A percentile compares a stretch with the other conserved stretches of the same genome.
Evolutionary conservation across 2,888 invertebrate genomes (phyloP).

Genomic region (Andrena minutula): DNA sequence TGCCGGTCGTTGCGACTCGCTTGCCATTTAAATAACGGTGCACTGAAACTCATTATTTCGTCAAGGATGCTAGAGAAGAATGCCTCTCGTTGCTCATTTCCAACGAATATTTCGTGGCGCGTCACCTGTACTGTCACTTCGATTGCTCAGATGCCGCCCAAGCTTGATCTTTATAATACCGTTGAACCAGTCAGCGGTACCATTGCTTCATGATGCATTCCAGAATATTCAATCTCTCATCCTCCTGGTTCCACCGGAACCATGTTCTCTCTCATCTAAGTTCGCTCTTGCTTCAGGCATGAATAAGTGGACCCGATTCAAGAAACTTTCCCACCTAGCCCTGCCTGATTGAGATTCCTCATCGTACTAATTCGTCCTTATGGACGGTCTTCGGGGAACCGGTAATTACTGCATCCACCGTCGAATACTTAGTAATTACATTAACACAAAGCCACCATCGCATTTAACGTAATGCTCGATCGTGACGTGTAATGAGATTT

Average conservation of each 20-base stretch:
- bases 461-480: background rate
- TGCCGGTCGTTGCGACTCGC: constrained; percentile 8
- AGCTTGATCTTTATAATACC: constrained; percentile 27
- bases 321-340: constrained; percentile 69
- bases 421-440: constrained; percentile 55
- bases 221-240: constrained; percentile 32
- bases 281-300: constrained; percentile 64
- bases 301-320: constrained; percentile 75
- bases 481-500: background rate
- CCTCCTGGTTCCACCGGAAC: constrained; percentile 6
- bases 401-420: constrained; percentile 49
- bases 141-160: background rate
- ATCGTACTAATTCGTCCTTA: constrained; percentile 58
- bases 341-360: constrained; percentile 69
- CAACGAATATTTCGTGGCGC: background rate
- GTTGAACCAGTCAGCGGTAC: constrained; percentile 8
- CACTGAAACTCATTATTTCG: constrained; percentile 42
- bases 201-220: constrained; percentile 42
- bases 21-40: constrained; percentile 29
- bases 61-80: constrained; percentile 12
- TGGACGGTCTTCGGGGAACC: constrained; percentile 49
- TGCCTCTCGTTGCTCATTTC: background rate
- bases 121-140: background rate
- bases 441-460: constrained; percentile 32
- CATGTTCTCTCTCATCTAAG: constrained; percentile 45